Evolutionary conservation across 2,797 vertebrate genomes (phyloP).

Genomic region (Phataginus tetradactyla): DNA sequence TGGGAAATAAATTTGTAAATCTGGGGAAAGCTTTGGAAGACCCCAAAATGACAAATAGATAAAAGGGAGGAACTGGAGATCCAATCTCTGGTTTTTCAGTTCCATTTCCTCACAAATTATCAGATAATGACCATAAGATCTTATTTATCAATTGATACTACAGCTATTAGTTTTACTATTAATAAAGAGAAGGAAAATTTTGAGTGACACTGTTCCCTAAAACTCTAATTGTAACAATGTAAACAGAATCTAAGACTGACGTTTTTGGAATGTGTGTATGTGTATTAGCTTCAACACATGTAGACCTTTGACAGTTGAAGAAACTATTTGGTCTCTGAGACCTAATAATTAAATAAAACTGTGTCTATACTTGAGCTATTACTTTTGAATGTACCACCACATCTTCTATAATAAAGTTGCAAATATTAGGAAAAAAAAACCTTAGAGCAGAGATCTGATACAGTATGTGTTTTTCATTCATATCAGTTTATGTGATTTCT

Average conservation of each 20-base stretch:
- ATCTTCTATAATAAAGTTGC: background rate
- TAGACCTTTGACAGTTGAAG: background rate
- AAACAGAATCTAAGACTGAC: background rate
- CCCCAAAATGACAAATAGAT: background rate
- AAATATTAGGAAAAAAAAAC: background rate
- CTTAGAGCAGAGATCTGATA: background rate
- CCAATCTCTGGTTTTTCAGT: background rate
- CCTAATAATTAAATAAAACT: background rate
- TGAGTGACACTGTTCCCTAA: background rate
- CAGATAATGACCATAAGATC: background rate
- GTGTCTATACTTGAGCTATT: background rate
- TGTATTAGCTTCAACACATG: background rate
- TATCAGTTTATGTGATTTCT: background rate
- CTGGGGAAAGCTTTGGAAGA: background rate
- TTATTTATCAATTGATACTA: background rate
- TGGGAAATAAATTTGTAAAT: background rate
- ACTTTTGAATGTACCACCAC: background rate
- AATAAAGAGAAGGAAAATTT: background rate
- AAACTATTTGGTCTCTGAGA: constrained; percentile 9
- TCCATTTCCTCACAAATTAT: background rate
- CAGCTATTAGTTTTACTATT: background rate
- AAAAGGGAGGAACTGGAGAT: background rate
- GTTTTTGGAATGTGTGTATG: background rate
- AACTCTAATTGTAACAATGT: background rate
- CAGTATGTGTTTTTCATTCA: background rate